Evolutionary conservation across 2,888 invertebrate genomes (phyloP).

Genomic region (Conistra vaccinii): DNA sequence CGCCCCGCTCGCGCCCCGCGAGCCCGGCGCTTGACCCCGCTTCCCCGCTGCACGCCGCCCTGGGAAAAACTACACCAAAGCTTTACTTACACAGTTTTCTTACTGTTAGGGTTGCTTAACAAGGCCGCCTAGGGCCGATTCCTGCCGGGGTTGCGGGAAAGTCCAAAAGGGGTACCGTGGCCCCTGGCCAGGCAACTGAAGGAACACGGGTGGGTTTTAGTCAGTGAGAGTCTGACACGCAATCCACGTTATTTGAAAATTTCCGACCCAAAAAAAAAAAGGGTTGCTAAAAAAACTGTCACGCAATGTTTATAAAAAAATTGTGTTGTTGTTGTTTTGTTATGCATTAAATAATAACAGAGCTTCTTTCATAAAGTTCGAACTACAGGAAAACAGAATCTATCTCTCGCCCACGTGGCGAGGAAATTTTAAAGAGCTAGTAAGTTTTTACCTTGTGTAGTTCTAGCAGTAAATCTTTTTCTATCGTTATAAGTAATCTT

Average conservation of each 20-base stretch:
- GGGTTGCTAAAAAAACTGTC: background rate
- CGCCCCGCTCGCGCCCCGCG: constrained; percentile 48
- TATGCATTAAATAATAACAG: background rate
- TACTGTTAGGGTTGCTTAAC: background rate
- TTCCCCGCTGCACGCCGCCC: constrained; percentile 77
- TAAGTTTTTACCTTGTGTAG: background rate
- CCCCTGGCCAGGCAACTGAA: too few relatives aligned
- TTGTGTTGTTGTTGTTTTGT: background rate
- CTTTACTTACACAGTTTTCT: constrained; percentile 33
- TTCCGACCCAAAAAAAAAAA: too few relatives aligned
- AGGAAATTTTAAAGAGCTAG: background rate
- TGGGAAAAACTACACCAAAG: constrained; percentile 61
- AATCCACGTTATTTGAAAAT: too few relatives aligned
- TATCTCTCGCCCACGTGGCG: background rate
- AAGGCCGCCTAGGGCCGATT: too few relatives aligned
- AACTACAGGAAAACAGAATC: background rate
- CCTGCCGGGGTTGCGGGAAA: too few relatives aligned
- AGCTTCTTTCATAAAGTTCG: background rate
- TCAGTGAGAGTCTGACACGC: too few relatives aligned
- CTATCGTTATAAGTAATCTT: background rate
- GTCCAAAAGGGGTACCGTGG: too few relatives aligned
- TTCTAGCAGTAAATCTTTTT: background rate
- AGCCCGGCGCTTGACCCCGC: constrained; percentile 84
- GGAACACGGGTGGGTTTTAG: too few relatives aligned
- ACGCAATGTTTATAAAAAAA: background rate